Evolutionary conservation across 1,140 invertebrate species (phyloP), one percentile per base, ranked within the genome.

Genomic region (Cherax quadricarinatus): DNA sequence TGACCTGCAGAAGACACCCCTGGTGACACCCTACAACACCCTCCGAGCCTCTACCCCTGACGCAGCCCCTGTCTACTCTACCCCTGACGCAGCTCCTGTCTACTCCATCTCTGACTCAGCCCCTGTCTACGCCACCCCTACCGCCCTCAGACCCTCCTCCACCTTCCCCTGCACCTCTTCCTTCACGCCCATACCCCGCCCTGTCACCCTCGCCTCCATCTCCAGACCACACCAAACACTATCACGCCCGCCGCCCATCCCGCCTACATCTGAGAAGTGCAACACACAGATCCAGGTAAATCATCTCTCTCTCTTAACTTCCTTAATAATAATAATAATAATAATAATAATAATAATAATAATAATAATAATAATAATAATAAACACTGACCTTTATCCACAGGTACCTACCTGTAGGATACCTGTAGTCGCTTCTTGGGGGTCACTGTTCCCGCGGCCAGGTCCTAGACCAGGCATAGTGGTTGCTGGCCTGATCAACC

Each of bases 1-100:
- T 14, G 89, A 91, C 57, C 30, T 86, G 53, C 89, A 91, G 84
- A 91, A 91, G 81, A 86, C 78, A 14, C 89, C 89, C 10, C 60
- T 91, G 10, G 73, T 60, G 41, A 75, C 89, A 4, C 87, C 87
- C 51, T 21, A 30, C 49, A 30, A 5, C 51, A 86, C 83, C 1
- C 73, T 49, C 18, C 48, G 83, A 4, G 48, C 83, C 9, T n/a
- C 16, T 30, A 86, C 89, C 21, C 70, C 83, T 0, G 73, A 80
- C 24, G n/a, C 75, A 41, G 6, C 53, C 6, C 84, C 84, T 6
- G 66, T 79, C 21, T 85, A 80, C 12, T n/a, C 16, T 30, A 86
- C 89, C 21, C 66, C 82, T 1, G 70, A 78, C n/a, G 41, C 70
- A 30, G 5, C 49, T 1, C 83, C 83, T 9, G 60, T 75, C 16